Conservation (phyloP, 2,113 vertebrate species). For the Nerophis lumbriciformis region DNA sequence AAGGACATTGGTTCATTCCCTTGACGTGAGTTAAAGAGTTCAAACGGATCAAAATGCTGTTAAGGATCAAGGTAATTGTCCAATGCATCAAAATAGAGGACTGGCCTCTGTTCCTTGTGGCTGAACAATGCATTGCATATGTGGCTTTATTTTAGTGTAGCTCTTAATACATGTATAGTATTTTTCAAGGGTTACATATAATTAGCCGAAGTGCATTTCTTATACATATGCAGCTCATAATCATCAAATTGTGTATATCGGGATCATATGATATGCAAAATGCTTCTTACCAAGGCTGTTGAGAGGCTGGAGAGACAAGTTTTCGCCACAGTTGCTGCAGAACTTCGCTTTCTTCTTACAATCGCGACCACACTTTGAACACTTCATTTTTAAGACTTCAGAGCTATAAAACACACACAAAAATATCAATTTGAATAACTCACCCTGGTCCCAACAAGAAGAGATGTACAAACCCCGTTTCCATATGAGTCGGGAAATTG, state of each 20-base stretch:
- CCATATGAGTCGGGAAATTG: no score
- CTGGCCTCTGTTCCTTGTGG: neutral
- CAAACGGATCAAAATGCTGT: neutral
- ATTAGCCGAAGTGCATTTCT: neutral
- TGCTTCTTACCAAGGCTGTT: slow-evolving; percentile 31
- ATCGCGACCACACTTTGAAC: slow-evolving; percentile 15
- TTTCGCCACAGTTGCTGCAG: slow-evolving; percentile 63
- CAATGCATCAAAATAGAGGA: neutral
- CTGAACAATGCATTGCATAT: neutral
- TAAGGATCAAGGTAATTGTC: neutral
- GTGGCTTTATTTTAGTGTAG: neutral
- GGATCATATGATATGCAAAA: neutral
- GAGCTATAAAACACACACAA: no score
- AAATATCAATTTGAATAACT: no score
- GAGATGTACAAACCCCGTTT: no score
- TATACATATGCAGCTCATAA: neutral
- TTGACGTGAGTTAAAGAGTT: slow-evolving; percentile 16
- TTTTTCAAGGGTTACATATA: neutral
- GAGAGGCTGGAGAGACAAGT: neutral
- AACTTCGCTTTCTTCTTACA: slow-evolving; percentile 56
- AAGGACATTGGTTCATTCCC: slow-evolving; percentile 7
- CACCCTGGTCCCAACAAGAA: no score
- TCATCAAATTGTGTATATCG: neutral
- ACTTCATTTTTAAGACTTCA: slow-evolving; percentile 62
- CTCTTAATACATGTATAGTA: no score